Evolutionary conservation across 2,113 vertebrate species (phyloP), one percentile per base, ranked within the genome.

Genomic region (Pterocles burchelli): DNA sequence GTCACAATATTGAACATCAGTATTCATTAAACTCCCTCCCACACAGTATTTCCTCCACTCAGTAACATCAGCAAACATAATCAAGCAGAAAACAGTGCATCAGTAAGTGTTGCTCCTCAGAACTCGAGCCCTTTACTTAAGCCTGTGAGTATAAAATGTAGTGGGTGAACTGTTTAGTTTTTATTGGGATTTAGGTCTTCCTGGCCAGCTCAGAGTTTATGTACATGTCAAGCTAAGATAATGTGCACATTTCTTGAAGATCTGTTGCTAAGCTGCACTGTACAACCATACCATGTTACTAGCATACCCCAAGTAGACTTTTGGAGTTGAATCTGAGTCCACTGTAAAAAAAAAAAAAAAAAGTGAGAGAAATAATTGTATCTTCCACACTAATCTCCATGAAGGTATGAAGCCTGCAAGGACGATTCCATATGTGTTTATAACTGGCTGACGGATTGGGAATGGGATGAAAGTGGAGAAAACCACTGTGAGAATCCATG

Each of bases 391-490:
- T 79, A 9, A 88, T 73, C 48, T 85, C 74, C 46, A 58, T 81
- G 66, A 93, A 98, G 98, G 98, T 98, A 97, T 43, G 95, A 98
- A 86, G 98, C 98, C 63, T 98, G 98, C 93, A 97, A 88, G 73
- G 91, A 95, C 62, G 98, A 98, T 76, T 87, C 88, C 82, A 92
- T 17, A 45, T 98, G 98, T 93, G 93, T 85, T 49, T 85, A 0
- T 63, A 98, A 98, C 94, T 98, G 97, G 97, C 57, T 98, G 76
- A 95, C 46, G 0, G 98, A 98, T 91, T 98, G 97, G 97, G 78
- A 93, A 57, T 71, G 90, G 90, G 96, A 98, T 85, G 49, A 92
- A 71, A 91, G 62, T 48, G 95, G 96, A 94, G 83, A 90, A 77
- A 98, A 98, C 88, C 89, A 22, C 46, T 98, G 98, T 85, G 95